Evolutionary conservation across 2,113 vertebrate genomes (phyloP).

Genomic region (Heterotis niloticus): DNA sequence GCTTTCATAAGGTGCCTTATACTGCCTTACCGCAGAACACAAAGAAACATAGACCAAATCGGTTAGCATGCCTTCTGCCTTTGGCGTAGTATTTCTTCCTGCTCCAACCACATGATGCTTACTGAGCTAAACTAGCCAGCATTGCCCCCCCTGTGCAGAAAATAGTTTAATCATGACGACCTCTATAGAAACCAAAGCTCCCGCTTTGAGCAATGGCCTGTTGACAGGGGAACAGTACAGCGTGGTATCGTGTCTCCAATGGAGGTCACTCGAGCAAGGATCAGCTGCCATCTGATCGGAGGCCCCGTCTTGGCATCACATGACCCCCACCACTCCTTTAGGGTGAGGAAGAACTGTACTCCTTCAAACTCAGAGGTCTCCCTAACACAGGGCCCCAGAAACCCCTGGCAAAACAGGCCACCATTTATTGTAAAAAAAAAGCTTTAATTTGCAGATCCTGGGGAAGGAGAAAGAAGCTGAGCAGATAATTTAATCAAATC

Average conservation of each 20-base stretch:
- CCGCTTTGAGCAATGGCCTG: slow-evolving; percentile 15
- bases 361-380: too few species aligned
- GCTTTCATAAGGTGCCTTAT: too few species aligned
- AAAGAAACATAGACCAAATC: not conserved
- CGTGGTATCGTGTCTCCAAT: slow-evolving; percentile 4
- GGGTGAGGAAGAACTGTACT: not conserved
- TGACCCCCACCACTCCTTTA: not conserved
- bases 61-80: not conserved
- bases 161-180: slow-evolving; percentile 16
- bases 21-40: not conserved
- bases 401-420: not conserved
- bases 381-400: slow-evolving; percentile 2
- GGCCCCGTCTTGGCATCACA: not conserved
- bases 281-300: not conserved
- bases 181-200: slow-evolving; percentile 19
- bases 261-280: slow-evolving; percentile 6
- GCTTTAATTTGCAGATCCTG: not conserved
- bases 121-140: not conserved
- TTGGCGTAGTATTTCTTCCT: slow-evolving; percentile 9
- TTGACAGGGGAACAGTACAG: slow-evolving; percentile 16
- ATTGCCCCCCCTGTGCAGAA: not conserved
- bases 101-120: not conserved
- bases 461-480: not conserved
- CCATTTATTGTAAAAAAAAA: not conserved
- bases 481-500: not conserved